Base-by-base conservation (phyloP, 2,797 vertebrate species). In the Sebastes iracundus region DNA sequence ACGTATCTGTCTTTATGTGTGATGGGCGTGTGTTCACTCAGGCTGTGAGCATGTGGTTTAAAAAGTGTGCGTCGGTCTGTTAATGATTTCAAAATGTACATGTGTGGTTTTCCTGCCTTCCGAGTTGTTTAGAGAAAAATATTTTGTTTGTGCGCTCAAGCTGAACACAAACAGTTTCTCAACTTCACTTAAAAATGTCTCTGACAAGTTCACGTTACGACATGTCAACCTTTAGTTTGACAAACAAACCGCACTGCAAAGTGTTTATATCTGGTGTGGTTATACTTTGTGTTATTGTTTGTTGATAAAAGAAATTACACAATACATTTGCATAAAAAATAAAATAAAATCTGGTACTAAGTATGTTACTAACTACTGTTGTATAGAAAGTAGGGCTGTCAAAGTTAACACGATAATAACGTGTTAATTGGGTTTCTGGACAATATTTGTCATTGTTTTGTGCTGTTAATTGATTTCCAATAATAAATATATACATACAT, bases 41-140 rank as follows among this genome's bases (percentile, higher is more conserved):
- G 42, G 53, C 52, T 52, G 59, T 1, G 68, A 75, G 67, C 27
- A 32, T 75, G 82, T 73, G 80, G 69, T 58, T 83, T 46, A 27
- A 8, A 33, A 60, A 59, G 18, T 53, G 74, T 72, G 73, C 9
- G 62, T 52, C 14, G 35, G 49, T 58, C 14, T 46, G 49, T 22
- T 81, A 83, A 84, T 72, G 73, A 75, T 84, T 86, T 85, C 72
- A 83, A 75, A 84, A 80, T 59, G 72, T 63, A 16, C 25, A 35
- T 10, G 79, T 72, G 49, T 68, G 49, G 25, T 67, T 79, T 59
- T 65, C 32, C 66, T 70, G 65, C 35, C 46, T 46, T 53, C 25
- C 4, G 5, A 55, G 22, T 16, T 16, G 55, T 70, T 80, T 27
- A 33, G 52, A 73, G 77, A 60, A 84, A 80, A 62, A 33, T 7